Base-by-base conservation (phyloP, 2,797 vertebrate species). In the Oreochromis mossambicus region DNA sequence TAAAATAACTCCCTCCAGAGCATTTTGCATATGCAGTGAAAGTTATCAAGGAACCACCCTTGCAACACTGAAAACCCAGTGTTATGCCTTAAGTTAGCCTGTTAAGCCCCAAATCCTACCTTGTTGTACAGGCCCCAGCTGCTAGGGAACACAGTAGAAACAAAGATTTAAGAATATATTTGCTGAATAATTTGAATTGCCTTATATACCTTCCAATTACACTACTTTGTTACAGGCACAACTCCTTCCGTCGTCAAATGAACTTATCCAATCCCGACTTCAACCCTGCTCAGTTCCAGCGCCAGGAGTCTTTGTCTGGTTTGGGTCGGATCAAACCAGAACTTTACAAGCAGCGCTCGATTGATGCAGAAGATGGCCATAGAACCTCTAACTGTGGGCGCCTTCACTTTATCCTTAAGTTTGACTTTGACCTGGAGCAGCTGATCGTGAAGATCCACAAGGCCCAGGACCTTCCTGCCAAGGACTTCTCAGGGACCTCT, bases 401-500 rank as follows among this genome's bases (percentile, higher is more conserved):
- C 78, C 97, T 99, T 85, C 97, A 98, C 93, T 98, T 99, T 41
- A 96, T 99, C 89, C 94, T 99, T 81, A 99, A 99, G 91, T 99
- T 98, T 46, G 99, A 99, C 92, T 99, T 98, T 84, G 98, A 99
- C 90, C 93, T 99, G 86, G 98, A 99, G 92, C 98, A 99, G 95
- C 97, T 99, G 90, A 98, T 99, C 1, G 98, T 99, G 89, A 99
- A 99, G 95, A 98, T 99, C 92, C 98, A 99, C 94, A 98, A 97
- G 94, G 98, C 98, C 80, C 96, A 98, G 93, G 97, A 98, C 89
- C 95, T 99, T 89, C 98, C 99, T 0, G 98, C 98, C 61, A 99
- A 99, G 96, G 99, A 99, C 96, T 99, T 99, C 95, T 98, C 98
- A 76, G 99, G 99, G 75, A 99, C 98, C 14, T 99, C 99, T 4